Percentiles rank a stretch among this genome's conserved stretches.
Evolutionary conservation across 2,113 vertebrate genomes (phyloP).

Genomic region (Thomomys bottae): DNA sequence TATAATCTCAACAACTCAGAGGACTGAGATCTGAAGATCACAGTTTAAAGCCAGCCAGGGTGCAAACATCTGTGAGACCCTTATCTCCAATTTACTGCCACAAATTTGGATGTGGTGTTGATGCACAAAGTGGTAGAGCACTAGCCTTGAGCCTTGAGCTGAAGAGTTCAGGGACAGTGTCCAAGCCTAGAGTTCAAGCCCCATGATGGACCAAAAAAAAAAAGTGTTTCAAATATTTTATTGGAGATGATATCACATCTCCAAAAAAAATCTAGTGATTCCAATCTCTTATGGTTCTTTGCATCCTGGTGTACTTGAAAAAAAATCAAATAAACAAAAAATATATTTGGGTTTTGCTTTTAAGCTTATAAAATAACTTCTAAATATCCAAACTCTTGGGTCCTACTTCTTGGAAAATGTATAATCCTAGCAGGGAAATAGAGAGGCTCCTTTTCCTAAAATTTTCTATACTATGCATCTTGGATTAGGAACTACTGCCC

Average conservation of each 20-base stretch:
- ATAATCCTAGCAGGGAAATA: neutral
- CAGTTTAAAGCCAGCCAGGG: too few species aligned
- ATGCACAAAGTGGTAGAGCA: too few species aligned
- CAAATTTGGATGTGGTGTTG: too few species aligned
- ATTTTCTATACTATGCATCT: neutral
- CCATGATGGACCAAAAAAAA: too few species aligned
- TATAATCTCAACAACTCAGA: too few species aligned
- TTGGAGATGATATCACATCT: slow-evolving; percentile 11
- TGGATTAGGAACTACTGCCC: neutral
- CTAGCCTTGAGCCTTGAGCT: too few species aligned
- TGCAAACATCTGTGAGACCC: too few species aligned
- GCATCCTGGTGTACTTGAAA: neutral
- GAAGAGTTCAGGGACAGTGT: too few species aligned
- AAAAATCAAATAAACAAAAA: neutral
- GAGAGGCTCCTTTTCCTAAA: neutral
- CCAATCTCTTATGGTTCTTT: neutral
- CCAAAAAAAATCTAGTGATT: neutral
- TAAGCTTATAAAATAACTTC: neutral
- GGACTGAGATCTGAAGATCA: too few species aligned
- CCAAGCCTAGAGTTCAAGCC: too few species aligned
- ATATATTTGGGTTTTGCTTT: neutral
- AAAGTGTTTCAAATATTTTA: slow-evolving; percentile 14
- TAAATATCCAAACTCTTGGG: neutral
- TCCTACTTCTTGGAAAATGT: neutral
- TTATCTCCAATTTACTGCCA: too few species aligned